Evolutionary conservation across 2,797 vertebrate species (phyloP).

Genomic region (Lagocephalus sceleratus): DNA sequence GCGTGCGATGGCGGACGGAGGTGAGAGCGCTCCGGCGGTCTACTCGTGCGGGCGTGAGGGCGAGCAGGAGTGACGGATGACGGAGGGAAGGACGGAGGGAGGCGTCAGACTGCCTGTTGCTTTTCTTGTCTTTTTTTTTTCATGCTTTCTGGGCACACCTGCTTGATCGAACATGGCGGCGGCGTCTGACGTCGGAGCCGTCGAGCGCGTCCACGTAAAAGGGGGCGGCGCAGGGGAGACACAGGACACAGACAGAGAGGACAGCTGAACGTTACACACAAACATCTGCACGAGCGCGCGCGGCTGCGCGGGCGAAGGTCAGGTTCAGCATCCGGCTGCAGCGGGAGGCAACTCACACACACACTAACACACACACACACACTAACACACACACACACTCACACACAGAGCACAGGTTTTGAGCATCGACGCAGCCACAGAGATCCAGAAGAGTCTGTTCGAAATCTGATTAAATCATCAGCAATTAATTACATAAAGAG

Average conservation of each 20-base stretch:
- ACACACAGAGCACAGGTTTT: too few species aligned
- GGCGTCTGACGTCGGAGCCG: slow-evolving; percentile 42
- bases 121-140: slow-evolving; percentile 7
- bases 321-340: slow-evolving; percentile 10
- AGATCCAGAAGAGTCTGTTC: too few species aligned
- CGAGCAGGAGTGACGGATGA: slow-evolving; percentile 18
- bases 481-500: too few species aligned
- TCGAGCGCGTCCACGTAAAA: slow-evolving; percentile 56
- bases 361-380: too few species aligned
- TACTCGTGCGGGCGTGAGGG: slow-evolving; percentile 33
- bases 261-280: slow-evolving; percentile 18
- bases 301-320: slow-evolving; percentile 12
- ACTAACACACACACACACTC: too few species aligned
- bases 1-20: slow-evolving; percentile 7
- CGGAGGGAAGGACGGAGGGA: slow-evolving; percentile 18
- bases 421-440: too few species aligned
- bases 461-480: too few species aligned
- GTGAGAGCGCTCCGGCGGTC: slow-evolving; percentile 9
- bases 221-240: slow-evolving; percentile 59
- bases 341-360: slow-evolving; percentile 4
- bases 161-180: slow-evolving; percentile 43
- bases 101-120: too few species aligned
- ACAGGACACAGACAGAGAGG: slow-evolving; percentile 64
- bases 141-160: slow-evolving; percentile 61
- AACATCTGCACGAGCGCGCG: slow-evolving; percentile 26